phyloP scores from a whole-genome alignment of 1,140 invertebrate species.

The Brachionus asplanchnoidis region DNA sequence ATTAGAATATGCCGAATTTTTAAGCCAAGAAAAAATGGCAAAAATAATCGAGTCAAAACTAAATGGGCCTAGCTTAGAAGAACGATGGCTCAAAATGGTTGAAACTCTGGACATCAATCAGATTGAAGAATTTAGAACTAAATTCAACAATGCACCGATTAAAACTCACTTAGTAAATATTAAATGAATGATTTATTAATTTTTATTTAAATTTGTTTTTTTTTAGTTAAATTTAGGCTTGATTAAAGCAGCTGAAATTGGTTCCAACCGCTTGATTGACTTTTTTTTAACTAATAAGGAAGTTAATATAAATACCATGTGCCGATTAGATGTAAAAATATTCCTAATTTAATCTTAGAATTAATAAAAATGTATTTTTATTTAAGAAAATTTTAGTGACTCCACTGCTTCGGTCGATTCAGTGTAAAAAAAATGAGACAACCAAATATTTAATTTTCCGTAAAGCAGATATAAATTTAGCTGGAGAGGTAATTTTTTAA shows the following conservation, averaged over 20 bases:
- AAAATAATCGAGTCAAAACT: not conserved
- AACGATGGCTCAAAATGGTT: constrained; percentile 5
- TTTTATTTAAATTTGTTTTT: not conserved
- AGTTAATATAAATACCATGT: not conserved
- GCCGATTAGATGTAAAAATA: not conserved
- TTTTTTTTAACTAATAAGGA: not conserved
- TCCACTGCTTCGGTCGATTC: constrained; percentile 9
- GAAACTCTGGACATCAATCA: not conserved
- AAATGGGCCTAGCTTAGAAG: not conserved
- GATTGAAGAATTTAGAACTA: constrained; percentile 22
- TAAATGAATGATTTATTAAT: not conserved
- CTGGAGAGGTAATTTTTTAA: constrained; percentile 3
- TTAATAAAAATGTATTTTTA: not conserved
- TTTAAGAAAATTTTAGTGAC: not conserved
- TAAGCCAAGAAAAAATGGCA: not conserved
- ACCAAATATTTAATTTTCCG: constrained; percentile 40
- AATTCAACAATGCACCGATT: not conserved
- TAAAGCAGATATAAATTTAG: not conserved
- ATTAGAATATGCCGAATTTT: not conserved
- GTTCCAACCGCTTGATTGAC: constrained; percentile 25
- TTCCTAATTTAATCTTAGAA: not conserved
- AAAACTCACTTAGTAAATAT: not conserved
- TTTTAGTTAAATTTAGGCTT: constrained; percentile 21
- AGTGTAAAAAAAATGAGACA: not conserved
- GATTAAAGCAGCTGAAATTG: constrained; percentile 25